Evolutionary conservation across 1,140 invertebrate species (phyloP), one percentile per base, ranked within the genome.

Genomic region (Zaprionus kolodkinae): DNA sequence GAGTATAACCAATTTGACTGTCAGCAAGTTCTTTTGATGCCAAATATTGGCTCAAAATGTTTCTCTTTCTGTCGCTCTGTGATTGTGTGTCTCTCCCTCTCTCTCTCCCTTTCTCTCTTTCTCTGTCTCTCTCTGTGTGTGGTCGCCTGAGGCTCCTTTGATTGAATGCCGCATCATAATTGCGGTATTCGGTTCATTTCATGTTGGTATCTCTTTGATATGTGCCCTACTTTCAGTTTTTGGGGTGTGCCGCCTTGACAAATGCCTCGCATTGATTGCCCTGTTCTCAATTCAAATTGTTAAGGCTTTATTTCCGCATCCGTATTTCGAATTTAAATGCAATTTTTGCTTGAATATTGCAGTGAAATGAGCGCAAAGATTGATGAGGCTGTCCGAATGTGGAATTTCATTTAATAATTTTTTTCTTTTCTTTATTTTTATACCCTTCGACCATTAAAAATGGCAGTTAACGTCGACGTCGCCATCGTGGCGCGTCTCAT

Each of bases 101-200:
- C n/a, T n/a, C 21, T 21, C 21, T 21, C 21, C 21, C 21, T 21
- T 2, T 1, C 21, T 69, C 67, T 59, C 36, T 25, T 11, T 65
- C 40, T 43, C 33, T 17, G 3, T 69, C 12, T 27, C 12, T 36
- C 10, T 72, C 13, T 67, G 57, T 27, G 64, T 79, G 60, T 64
- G 15, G 25, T 72, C 52, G 45, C 75, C 75, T 21, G 38, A 15
- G 79, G 69, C 45, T 60, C 73, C 48, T 76, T 84, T 88, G 84
- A 88, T 88, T 88, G 84, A 88, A 78, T 72, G 78, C 74, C 59
- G 55, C 64, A 66, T 88, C 84, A 88, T 88, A 88, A 88, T 88
- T 88, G 84, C 79, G 78, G 66, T 74, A 73, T 70, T 81, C 63
- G 55, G 52, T 73, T 78, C 76, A 79, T 70, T 85, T 85, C 65